These are phyloP conservation scores for Rhogogaster chlorosoma DNA, from an alignment of 2,888 invertebrate species.

Conservation along the genomic window DNA sequence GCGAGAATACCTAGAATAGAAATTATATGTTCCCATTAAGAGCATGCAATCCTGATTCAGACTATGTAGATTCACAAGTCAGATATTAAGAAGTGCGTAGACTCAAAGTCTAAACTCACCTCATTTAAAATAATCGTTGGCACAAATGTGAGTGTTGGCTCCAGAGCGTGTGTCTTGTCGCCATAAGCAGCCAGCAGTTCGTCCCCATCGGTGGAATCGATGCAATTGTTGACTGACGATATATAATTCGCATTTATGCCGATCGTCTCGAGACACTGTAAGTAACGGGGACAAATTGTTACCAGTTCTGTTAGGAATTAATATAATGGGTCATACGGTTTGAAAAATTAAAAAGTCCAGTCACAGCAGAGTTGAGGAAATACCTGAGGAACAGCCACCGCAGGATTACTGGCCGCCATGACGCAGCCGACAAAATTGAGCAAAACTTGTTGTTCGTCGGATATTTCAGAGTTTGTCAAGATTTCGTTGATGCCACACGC, in stretches of 20 bases:
- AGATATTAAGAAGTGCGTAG: background rate
- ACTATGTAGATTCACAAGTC: background rate
- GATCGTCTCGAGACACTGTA: slow-evolving; percentile 74
- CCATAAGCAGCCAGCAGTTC: slow-evolving; percentile 75
- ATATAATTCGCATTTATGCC: slow-evolving; percentile 63
- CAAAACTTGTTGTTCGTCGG: slow-evolving; percentile 43
- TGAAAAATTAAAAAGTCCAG: background rate
- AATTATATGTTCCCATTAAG: background rate
- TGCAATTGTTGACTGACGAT: slow-evolving; percentile 68
- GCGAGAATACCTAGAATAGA: background rate
- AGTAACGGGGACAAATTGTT: slow-evolving; percentile 37
- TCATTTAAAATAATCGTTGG: slow-evolving; percentile 77
- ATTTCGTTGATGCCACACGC: slow-evolving; percentile 78
- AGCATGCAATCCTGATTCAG: background rate
- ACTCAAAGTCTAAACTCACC: slow-evolving; percentile 63
- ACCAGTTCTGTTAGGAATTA: background rate
- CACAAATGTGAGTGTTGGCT: slow-evolving; percentile 73
- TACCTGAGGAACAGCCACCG: slow-evolving; percentile 67
- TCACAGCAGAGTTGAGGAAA: slow-evolving; percentile 27
- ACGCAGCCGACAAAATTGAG: slow-evolving; percentile 76
- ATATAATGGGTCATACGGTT: background rate
- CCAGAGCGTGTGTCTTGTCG: slow-evolving; percentile 70
- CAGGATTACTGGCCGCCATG: slow-evolving; percentile 70
- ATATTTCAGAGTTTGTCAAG: slow-evolving; percentile 58
- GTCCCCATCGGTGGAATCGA: slow-evolving; percentile 66